These are phyloP conservation scores for Leptopilina drosophilae DNA, from an alignment of 2,888 invertebrate species.

Conservation along the genomic window DNA sequence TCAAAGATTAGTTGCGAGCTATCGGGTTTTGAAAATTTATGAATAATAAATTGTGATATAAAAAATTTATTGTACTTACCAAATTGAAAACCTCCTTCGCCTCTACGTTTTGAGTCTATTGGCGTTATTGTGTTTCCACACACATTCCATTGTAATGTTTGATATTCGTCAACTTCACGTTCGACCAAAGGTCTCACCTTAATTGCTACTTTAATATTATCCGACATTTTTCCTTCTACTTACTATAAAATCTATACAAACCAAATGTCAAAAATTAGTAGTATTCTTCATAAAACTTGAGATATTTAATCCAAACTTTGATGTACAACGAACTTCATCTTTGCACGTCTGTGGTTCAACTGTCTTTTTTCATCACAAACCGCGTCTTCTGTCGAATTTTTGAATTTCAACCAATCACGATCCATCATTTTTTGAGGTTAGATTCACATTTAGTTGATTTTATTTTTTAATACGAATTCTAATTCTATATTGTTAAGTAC, in stretches of 20 bases:
- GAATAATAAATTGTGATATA: not conserved
- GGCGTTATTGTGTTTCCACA: slow-evolving; percentile 81
- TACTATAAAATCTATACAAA: not conserved
- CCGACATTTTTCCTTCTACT: not conserved
- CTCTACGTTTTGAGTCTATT: slow-evolving; percentile 77
- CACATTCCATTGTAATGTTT: slow-evolving; percentile 81
- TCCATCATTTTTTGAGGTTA: not conserved
- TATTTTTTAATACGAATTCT: not conserved
- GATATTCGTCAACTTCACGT: slow-evolving; percentile 81
- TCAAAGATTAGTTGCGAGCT: not conserved
- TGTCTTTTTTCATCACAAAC: slow-evolving; percentile 30
- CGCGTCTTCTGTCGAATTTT: not conserved
- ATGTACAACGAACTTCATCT: not conserved
- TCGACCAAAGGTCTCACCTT: slow-evolving; percentile 84
- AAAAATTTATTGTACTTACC: slow-evolving; percentile 62
- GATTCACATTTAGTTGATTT: not conserved
- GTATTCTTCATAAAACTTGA: not conserved
- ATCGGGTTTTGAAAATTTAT: not conserved
- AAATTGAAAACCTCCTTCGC: slow-evolving; percentile 68
- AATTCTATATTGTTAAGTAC: too few species aligned
- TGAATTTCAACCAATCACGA: slow-evolving; percentile 29
- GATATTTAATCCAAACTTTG: not conserved
- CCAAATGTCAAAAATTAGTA: not conserved
- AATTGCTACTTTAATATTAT: slow-evolving; percentile 86
- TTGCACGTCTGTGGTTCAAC: not conserved